These are phyloP conservation scores for Oxyura jamaicensis DNA, from an alignment of 2,113 vertebrate genomes.

Conservation along the genomic window DNA sequence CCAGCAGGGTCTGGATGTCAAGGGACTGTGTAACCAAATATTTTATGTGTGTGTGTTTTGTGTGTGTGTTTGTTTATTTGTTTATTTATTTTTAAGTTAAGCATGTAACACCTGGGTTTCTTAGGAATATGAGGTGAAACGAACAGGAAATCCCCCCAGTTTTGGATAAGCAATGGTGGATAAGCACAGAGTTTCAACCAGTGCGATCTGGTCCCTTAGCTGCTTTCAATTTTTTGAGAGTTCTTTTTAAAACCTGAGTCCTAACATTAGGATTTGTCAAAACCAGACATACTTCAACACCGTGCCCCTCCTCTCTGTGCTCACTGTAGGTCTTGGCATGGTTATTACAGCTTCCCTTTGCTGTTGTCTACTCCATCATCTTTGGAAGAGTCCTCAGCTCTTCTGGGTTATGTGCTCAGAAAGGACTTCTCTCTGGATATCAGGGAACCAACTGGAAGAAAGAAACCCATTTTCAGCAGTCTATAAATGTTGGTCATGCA, in stretches of 20 bases:
- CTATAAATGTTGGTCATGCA: rapidly evolving
- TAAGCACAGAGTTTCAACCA: neutral
- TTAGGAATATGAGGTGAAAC: neutral
- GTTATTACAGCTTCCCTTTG: neutral
- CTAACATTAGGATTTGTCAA: neutral
- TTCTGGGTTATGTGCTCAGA: rapidly evolving
- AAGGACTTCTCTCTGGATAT: neutral
- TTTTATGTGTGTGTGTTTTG: neutral
- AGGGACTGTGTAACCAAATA: neutral
- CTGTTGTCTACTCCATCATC: neutral
- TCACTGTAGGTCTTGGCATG: neutral
- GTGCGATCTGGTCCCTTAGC: too few species aligned
- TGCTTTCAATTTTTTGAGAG: neutral
- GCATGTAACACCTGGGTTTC: neutral
- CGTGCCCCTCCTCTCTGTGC: neutral
- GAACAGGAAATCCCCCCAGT: neutral
- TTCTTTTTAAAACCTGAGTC: neutral
- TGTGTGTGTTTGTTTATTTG: too few species aligned
- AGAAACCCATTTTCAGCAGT: neutral
- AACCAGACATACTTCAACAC: neutral
- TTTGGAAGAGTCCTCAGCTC: neutral
- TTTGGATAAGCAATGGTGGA: too few species aligned
- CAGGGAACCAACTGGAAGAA: neutral
- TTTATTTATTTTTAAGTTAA: neutral
- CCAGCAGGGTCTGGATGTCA: neutral